Evolutionary conservation across 2,797 vertebrate species (phyloP).

Genomic region (Xyrichtys novacula): DNA sequence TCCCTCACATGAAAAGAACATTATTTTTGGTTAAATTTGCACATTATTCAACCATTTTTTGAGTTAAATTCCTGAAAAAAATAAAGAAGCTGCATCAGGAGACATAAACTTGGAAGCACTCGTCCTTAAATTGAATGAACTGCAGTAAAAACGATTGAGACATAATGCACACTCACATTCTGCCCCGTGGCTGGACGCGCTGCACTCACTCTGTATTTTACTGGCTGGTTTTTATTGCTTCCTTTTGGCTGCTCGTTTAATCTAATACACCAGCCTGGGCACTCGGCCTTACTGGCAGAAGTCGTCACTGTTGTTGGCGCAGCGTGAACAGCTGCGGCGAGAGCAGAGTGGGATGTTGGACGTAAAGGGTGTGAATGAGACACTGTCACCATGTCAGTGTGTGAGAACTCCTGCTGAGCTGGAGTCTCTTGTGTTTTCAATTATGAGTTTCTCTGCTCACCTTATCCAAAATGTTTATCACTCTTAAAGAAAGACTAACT

Average conservation of each 20-base stretch:
- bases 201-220: conserved; percentile 49
- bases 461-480: background rate
- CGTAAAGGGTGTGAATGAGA: conserved; percentile 52
- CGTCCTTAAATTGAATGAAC: conserved; percentile 14
- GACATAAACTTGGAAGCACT: conserved; percentile 19
- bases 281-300: conserved; percentile 58
- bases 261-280: conserved; percentile 58
- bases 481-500: background rate
- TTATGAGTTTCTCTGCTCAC: background rate
- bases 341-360: conserved; percentile 12
- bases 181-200: conserved; percentile 27
- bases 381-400: conserved; percentile 21
- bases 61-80: background rate
- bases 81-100: background rate
- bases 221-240: conserved; percentile 70
- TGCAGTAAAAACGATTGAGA: conserved; percentile 52
- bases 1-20: conserved; percentile 44
- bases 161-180: conserved; percentile 45
- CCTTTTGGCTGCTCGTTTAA: conserved; percentile 72
- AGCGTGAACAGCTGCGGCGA: conserved; percentile 34
- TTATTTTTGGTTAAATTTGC: conserved; percentile 18
- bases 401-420: conserved; percentile 30
- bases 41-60: background rate
- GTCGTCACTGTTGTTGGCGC: conserved; percentile 26
- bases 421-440: background rate